Evolutionary conservation across 2,797 vertebrate species (phyloP).

Genomic region (Alexandromys oeconomus): DNA sequence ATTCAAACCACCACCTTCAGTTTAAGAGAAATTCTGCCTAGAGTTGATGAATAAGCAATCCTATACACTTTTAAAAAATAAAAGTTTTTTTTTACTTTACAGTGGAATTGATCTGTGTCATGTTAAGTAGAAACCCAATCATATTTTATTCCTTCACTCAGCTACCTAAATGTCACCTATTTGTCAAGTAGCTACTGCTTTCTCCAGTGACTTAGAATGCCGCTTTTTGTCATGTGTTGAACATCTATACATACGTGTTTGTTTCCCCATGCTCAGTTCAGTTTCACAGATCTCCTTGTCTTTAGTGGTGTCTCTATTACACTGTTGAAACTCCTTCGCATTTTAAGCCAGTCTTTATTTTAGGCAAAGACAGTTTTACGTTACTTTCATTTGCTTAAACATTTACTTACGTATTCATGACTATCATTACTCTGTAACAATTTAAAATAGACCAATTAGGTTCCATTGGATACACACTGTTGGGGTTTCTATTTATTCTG

Average conservation of each 20-base stretch:
- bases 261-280: neutral
- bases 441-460: neutral
- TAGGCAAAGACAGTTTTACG: neutral
- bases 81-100: neutral
- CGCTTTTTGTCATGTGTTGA: neutral
- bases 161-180: neutral
- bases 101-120: neutral
- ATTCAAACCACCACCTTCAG: neutral
- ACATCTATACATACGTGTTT: neutral
- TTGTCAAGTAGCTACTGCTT: neutral
- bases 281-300: neutral
- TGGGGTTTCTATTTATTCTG: neutral
- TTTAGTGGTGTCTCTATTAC: neutral
- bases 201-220: neutral
- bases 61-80: neutral
- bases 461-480: neutral
- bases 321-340: neutral
- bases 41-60: neutral
- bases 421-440: neutral
- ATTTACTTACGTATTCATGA: neutral
- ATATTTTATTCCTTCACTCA: neutral
- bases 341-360: neutral
- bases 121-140: neutral
- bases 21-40: neutral
- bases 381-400: neutral